Evolutionary conservation across 1,140 invertebrate species (phyloP), one percentile per base, ranked within the genome.

Genomic region (Penaeus japonicus): DNA sequence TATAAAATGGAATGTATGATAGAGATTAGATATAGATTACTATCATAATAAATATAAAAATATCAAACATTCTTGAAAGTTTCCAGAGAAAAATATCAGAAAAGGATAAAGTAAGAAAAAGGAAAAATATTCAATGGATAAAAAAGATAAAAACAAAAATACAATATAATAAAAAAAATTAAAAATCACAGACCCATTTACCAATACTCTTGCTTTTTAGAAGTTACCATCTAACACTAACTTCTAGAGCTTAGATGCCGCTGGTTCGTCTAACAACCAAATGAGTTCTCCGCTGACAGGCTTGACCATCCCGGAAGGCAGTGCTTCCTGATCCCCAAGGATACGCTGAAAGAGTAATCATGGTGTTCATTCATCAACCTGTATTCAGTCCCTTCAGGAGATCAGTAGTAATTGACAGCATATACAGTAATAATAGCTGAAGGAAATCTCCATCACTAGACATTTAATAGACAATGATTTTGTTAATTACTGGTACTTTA

Each of bases 211-310:
- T 22, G 17, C 27, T 57, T 54, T 47, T 22, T n/a, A 24, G 12
- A 27, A 15, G 62, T 22, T 65, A 35, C 75, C 32, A 30, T 17
- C 53, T 15, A 32, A 5, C 4, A 4, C n/a, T n/a, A n/a, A 22
- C 30, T 39, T 27, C 82, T 82, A 89, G 18, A 91, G 78, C 73
- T 90, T 90, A 27, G 91, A 87, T 62, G 95, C 96, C n/a, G 96
- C 96, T 65, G 92, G 94, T 91, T 95, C 92, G 92, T 98, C 97
- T 17, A 97, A 91, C 78, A 97, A 94, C 97, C 97, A 98, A 91
- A 95, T 94, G 0, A 97, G 92, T 70, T 94, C 93, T 53, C 97
- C 97, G 83, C 94, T 92, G 4, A 91, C 93, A 10, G 96, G 96
- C 82, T 95, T 93, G 2, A 97, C 96, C 92, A 94, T 92, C 12